These are phyloP conservation scores for Micropoecilia bifurca DNA, from an alignment of 2,797 vertebrate species.

Conservation along the genomic window DNA sequence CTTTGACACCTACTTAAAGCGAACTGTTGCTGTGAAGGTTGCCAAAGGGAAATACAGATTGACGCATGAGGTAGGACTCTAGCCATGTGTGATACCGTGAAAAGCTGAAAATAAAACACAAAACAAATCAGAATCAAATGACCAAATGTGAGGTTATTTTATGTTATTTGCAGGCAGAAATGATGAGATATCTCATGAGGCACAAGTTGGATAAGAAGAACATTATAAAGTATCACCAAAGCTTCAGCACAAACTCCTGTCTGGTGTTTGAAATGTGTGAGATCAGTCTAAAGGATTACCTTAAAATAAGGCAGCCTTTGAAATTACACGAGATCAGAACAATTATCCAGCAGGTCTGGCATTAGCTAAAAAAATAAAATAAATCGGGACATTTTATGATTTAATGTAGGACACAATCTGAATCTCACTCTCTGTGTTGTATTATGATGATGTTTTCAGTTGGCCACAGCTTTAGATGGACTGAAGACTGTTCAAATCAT, in stretches of 20 bases:
- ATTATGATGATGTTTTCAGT: not conserved
- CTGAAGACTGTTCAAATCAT: not conserved
- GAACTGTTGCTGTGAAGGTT: not conserved
- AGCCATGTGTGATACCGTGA: not conserved
- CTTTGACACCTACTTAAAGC: not conserved
- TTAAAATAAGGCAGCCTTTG: not conserved
- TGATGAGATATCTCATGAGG: not conserved
- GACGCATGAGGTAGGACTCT: not conserved
- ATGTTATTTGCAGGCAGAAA: not conserved
- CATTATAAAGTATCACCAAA: not conserved
- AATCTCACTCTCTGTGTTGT: not conserved
- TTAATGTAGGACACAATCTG: not conserved
- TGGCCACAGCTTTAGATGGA: conserved; percentile 1
- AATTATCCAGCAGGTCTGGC: conserved; percentile 9
- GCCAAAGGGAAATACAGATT: not conserved
- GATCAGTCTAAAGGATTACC: not conserved
- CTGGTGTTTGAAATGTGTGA: conserved; percentile 11
- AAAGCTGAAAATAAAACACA: not conserved
- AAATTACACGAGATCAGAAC: not conserved
- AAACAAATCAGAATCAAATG: not conserved
- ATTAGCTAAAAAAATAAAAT: not conserved
- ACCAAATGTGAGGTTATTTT: not conserved
- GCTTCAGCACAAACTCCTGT: not conserved
- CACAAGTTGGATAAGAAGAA: not conserved
- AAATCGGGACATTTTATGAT: not conserved